Base-by-base conservation (phyloP, 2,888 invertebrate genomes). In the Taenaris catops region DNA sequence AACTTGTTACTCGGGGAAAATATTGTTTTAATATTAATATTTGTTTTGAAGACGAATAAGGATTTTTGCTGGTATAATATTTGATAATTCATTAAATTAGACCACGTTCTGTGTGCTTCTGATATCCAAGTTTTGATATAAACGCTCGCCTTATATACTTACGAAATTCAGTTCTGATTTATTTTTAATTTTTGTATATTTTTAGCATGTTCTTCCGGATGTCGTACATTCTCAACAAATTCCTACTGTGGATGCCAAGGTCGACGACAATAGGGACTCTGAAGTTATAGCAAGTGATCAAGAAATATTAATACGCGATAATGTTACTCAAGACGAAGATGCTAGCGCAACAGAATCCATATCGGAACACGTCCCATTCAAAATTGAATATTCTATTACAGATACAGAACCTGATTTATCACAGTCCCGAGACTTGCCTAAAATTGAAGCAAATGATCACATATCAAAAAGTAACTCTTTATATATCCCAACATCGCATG, bases 121-220 rank as follows among this genome's bases (percentile, higher is more conserved):
- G n/a, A 14, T 14, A 14, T 4, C 14, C 4, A 3, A 14, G 14
- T 14, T 14, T 14, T 4, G 14, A 14, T 8, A 26, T 16, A 20
- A 28, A 6, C 29, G 8, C 27, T 29, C 36, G 9, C 29, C 26
- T 17, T 24, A 32, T 24, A 20, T 8, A 23, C 16, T 28, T 24
- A 32, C 21, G 35, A 36, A 45, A 38, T 48, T 43, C 26, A 27
- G 29, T 23, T 34, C 43, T 19, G 44, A 49, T 54, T 53, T 54
- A 54, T 51, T 53, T 55, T 47, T 55, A 47, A 49, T 71, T 69
- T 70, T 74, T 72, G 66, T 78, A 76, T 84, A 83, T 84, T 86
- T 86, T 83, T 86, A 86, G 84, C 81, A 73, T 54, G 63, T 76
- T 72, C 84, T 86, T 75, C 84, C 84, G 84, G 84, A 86, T 76